These are phyloP conservation scores for Coryphaenoides rupestris DNA, from an alignment of 2,113 vertebrate species.

Conservation along the genomic window DNA sequence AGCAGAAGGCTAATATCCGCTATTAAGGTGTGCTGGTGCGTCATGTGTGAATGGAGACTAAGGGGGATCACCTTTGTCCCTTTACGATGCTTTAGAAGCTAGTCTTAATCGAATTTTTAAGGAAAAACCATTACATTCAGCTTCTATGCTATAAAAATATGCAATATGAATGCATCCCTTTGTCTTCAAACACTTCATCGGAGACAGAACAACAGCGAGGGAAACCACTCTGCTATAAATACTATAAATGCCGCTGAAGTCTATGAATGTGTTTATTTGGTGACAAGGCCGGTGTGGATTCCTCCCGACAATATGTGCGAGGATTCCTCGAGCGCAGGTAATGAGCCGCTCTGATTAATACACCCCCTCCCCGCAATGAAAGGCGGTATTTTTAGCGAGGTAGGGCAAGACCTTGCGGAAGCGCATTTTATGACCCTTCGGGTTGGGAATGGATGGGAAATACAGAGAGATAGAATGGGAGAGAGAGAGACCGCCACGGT, in stretches of 20 bases:
- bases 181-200: too few relatives aligned
- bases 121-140: background rate
- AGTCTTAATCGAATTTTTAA: too few relatives aligned
- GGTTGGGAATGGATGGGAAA: conserved; percentile 48
- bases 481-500: background rate
- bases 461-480: background rate
- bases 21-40: conserved; percentile 31
- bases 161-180: background rate
- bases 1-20: conserved; percentile 49
- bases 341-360: conserved; percentile 56
- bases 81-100: background rate
- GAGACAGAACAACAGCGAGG: background rate
- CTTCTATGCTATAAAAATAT: background rate
- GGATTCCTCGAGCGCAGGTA: conserved; percentile 15
- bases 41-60: conserved; percentile 23
- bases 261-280: background rate
- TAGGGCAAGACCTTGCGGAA: conserved; percentile 42
- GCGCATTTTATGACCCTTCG: conserved; percentile 50
- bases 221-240: background rate
- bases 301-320: background rate
- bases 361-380: conserved; percentile 22
- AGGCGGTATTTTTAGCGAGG: conserved; percentile 61
- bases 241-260: background rate
- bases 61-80: background rate
- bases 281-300: background rate